phyloP scores from a whole-genome alignment of 2,888 invertebrate species.

The Cryptus armator region DNA sequence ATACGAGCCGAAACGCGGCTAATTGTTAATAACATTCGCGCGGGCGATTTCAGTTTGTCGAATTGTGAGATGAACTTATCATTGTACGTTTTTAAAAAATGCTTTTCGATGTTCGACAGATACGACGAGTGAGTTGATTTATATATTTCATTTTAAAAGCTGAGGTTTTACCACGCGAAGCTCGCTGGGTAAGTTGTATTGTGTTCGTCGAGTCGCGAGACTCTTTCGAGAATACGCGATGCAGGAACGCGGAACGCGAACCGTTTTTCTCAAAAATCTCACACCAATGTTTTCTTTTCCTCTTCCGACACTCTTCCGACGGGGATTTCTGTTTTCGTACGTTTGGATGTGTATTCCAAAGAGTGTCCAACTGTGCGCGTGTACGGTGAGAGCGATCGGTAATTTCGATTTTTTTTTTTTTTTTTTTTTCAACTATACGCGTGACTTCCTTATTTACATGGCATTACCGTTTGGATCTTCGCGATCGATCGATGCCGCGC shows the following conservation, averaged over 20 bases:
- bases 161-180: constrained; percentile 13
- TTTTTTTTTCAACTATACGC: constrained; percentile 62
- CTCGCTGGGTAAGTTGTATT: neutral
- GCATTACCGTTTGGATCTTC: constrained; percentile 58
- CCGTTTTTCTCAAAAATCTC: constrained; percentile 26
- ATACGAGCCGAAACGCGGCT: constrained; percentile 63
- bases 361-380: constrained; percentile 20
- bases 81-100: constrained; percentile 46
- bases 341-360: constrained; percentile 9
- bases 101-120: constrained; percentile 66
- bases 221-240: constrained; percentile 36
- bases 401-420: constrained; percentile 41
- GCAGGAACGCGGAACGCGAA: constrained; percentile 28
- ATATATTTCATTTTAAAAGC: neutral
- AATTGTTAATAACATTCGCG: constrained; percentile 52
- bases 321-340: constrained; percentile 4
- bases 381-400: constrained; percentile 55
- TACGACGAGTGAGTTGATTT: constrained; percentile 48
- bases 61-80: constrained; percentile 63
- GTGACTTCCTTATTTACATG: constrained; percentile 65
- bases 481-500: constrained; percentile 52
- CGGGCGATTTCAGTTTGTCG: constrained; percentile 42
- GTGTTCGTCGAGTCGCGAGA: constrained; percentile 30
- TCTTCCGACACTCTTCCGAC: constrained; percentile 51
- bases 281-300: constrained; percentile 7